These are phyloP conservation scores for Cromileptes altivelis DNA, from an alignment of 2,113 vertebrate genomes.

Conservation along the genomic window DNA sequence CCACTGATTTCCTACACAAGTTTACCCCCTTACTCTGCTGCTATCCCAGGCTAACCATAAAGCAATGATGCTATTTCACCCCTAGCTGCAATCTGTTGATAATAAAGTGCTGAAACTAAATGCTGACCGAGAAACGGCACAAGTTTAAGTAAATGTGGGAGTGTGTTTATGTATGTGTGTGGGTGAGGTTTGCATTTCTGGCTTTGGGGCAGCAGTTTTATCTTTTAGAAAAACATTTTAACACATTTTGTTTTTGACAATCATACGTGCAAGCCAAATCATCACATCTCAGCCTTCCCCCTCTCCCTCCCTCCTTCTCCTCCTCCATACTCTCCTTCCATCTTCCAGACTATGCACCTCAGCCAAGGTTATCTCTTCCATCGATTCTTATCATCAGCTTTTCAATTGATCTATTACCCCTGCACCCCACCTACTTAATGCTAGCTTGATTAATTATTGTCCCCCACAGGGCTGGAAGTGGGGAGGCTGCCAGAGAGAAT, in stretches of 20 bases:
- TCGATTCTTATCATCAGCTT: slow-evolving; percentile 85
- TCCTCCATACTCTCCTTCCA: slow-evolving; percentile 31
- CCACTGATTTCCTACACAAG: background rate
- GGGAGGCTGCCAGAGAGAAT: slow-evolving; percentile 65
- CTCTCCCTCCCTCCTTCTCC: background rate
- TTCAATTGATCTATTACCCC: slow-evolving; percentile 86
- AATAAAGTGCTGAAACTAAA: background rate
- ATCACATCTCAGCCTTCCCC: slow-evolving; percentile 35
- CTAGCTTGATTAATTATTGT: slow-evolving; percentile 83
- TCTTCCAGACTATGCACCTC: slow-evolving; percentile 66
- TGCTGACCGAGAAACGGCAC: background rate
- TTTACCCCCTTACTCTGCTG: background rate
- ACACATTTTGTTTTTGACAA: slow-evolving; percentile 46
- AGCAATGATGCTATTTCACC: background rate
- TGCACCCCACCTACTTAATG: slow-evolving; percentile 81
- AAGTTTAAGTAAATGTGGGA: slow-evolving; percentile 6
- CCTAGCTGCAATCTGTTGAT: slow-evolving; percentile 14
- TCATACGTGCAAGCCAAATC: slow-evolving; percentile 41
- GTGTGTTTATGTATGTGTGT: background rate
- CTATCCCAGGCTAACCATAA: background rate
- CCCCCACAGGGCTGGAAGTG: slow-evolving; percentile 62
- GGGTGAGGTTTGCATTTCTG: slow-evolving; percentile 24
- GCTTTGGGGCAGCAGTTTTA: slow-evolving; percentile 28
- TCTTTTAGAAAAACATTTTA: slow-evolving; percentile 23
- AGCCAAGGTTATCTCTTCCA: slow-evolving; percentile 86